Conservation (phyloP, 2,888 invertebrate genomes). For the Andrena minutula region DNA sequence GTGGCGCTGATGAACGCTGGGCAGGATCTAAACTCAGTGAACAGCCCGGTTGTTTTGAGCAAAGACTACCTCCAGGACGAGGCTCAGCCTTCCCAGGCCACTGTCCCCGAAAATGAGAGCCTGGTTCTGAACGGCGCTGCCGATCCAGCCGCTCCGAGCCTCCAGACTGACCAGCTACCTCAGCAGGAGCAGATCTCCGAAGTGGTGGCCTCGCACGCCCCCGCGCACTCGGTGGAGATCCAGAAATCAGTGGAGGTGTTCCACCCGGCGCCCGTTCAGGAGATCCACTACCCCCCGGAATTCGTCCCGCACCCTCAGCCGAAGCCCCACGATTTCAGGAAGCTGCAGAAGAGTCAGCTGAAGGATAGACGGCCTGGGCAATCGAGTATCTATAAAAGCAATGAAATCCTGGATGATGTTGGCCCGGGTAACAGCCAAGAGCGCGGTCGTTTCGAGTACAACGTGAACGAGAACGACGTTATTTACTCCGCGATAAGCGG, state of each 20-base stretch:
- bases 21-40: slow-evolving; percentile 32
- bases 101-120: not conserved
- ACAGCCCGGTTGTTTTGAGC: slow-evolving; percentile 23
- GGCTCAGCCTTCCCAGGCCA: not conserved
- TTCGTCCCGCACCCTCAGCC: slow-evolving; percentile 69
- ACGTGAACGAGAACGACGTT: slow-evolving; percentile 44
- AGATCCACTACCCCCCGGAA: slow-evolving; percentile 79
- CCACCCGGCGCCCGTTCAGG: slow-evolving; percentile 80
- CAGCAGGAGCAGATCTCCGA: slow-evolving; percentile 44
- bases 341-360: not conserved
- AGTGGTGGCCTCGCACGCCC: slow-evolving; percentile 16
- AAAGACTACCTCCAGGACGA: slow-evolving; percentile 26
- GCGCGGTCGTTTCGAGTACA: slow-evolving; percentile 51
- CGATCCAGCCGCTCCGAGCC: not conserved
- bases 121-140: not conserved
- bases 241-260: slow-evolving; percentile 82
- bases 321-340: slow-evolving; percentile 5
- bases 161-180: slow-evolving; percentile 24
- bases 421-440: slow-evolving; percentile 30
- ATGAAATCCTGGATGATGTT: slow-evolving; percentile 47
- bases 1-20: slow-evolving; percentile 76
- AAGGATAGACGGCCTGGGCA: slow-evolving; percentile 38
- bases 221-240: slow-evolving; percentile 75
- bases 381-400: slow-evolving; percentile 45
- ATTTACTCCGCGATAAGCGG: not conserved